Conservation (phyloP, 2,797 vertebrate genomes). For the Tinamus major region DNA sequence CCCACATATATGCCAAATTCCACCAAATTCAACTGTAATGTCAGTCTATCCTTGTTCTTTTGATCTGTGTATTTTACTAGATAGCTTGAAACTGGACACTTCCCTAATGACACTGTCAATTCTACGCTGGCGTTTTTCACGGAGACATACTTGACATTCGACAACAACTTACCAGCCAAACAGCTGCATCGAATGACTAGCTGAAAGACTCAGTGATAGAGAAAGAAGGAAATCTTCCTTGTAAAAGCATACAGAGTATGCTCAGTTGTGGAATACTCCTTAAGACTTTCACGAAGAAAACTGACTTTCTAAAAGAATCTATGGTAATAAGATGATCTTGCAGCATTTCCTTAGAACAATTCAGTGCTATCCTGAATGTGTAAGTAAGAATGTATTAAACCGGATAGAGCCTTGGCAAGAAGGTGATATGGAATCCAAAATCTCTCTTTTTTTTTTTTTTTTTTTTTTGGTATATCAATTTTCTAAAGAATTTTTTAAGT, state of each 20-base stretch:
- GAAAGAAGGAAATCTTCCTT: rapidly evolving
- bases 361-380: too few species aligned
- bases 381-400: too few species aligned
- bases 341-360: too few species aligned
- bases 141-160: background rate
- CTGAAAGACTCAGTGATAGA: background rate
- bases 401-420: too few species aligned
- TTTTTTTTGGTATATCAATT: background rate
- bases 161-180: background rate
- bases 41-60: background rate
- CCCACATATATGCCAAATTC: background rate
- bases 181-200: background rate
- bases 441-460: too few species aligned
- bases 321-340: background rate
- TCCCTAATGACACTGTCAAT: background rate
- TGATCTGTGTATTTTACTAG: background rate
- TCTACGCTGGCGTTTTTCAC: background rate
- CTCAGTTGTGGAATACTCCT: background rate
- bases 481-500: background rate
- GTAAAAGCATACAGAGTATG: background rate
- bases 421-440: too few species aligned
- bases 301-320: background rate
- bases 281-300: background rate
- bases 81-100: background rate
- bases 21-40: background rate